Base-by-base conservation (phyloP, 2,797 vertebrate species). In the Neoniphon sammara region DNA sequence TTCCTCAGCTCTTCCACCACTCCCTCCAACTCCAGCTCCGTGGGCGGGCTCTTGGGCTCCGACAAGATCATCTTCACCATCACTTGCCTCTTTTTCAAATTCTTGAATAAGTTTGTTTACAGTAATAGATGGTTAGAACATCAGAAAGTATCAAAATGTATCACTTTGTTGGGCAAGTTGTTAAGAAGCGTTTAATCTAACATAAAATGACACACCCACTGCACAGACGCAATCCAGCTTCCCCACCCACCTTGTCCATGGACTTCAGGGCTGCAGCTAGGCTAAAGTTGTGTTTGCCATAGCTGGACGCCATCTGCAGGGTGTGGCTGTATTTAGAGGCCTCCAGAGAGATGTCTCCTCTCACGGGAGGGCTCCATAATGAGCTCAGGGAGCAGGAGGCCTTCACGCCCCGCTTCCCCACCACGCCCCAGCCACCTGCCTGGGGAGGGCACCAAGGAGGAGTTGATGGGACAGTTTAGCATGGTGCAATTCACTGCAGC, bases 1-100 rank as follows among this genome's bases (percentile, higher is more conserved):
- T 76, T 94, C 66, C 74, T 94, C 77, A 95, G 87, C 80, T 96
- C 96, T 85, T 97, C 94, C 80, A 97, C 81, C 9, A 83, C 73
- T 1, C 93, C 95, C 44, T 95, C 93, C 25, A 97, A 60, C 77
- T 93, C 91, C 77, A 97, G 75, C 68, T 92, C 83, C 5, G 81
- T 47, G 44, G 93, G 79, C 1, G 56, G 77, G 65, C 77, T 91
- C 81, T 80, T 88, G 1, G 83, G 82, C 70, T 92, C 87, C 0
- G 80, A 89, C 81, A 94, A 87, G 21, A 76, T 82, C 79, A 94
- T 74, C 53, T 73, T 92, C 76, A 95, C 58, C 12, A 62, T 87
- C 39, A 90, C 80, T 54, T 90, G 87, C 70, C 78, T 94, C 86
- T 91, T 96, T 87, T 78, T 93, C 21, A 95, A 90, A 90, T 93